A percentile compares a stretch with the other conserved stretches of the same genome.
Conservation (phyloP, 2,888 invertebrate species). For the Hymenopus coronatus region DNA sequence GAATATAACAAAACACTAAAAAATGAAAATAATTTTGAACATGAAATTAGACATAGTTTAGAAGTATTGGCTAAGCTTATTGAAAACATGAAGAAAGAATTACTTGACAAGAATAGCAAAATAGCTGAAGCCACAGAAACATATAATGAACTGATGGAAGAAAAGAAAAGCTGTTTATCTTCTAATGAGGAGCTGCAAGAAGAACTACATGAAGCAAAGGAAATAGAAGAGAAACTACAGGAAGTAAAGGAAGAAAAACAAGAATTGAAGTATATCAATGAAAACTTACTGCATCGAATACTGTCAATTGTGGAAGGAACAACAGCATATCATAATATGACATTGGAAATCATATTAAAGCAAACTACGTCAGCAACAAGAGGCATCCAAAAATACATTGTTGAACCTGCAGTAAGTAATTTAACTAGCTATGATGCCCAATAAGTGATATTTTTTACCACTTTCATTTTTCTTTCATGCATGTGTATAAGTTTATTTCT, state of each 20-base stretch:
- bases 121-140: not conserved
- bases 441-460: too few species aligned
- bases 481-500: too few species aligned
- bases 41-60: not conserved
- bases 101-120: not conserved
- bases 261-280: not conserved
- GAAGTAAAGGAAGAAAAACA: not conserved
- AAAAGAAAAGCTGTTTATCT: not conserved
- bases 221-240: not conserved
- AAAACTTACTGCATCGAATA: not conserved
- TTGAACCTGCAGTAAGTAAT: not conserved
- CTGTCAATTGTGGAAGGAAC: not conserved
- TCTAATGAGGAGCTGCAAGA: not conserved
- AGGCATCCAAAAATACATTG: not conserved
- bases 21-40: not conserved
- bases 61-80: not conserved
- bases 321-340: not conserved
- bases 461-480: too few species aligned
- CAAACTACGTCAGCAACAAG: not conserved
- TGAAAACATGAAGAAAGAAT: not conserved
- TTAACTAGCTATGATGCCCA: too few species aligned
- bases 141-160: not conserved
- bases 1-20: not conserved
- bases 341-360: not conserved
- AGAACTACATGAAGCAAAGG: not conserved